phyloP scores from a whole-genome alignment of 2,888 invertebrate species.

The Drosophila yooni region DNA sequence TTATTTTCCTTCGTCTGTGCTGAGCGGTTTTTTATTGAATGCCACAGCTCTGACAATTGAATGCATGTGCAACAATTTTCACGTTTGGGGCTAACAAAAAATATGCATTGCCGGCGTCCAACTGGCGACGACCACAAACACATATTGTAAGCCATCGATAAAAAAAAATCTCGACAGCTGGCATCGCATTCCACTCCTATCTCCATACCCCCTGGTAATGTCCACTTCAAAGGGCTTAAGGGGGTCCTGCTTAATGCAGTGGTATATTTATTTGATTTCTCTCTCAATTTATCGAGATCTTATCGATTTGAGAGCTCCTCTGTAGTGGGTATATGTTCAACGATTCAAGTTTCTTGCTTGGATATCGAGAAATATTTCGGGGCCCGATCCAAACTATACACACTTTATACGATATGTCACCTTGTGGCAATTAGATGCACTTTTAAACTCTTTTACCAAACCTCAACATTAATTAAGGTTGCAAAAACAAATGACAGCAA shows the following conservation, averaged over 20 bases:
- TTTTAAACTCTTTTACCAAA: not conserved
- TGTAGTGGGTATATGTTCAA: not conserved
- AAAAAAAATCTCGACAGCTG: constrained; percentile 53
- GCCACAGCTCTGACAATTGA: constrained; percentile 26
- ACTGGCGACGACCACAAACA: constrained; percentile 70
- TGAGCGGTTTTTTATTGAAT: constrained; percentile 33
- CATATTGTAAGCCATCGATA: constrained; percentile 75
- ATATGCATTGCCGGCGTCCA: constrained; percentile 73
- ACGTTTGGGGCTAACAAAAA: constrained; percentile 54
- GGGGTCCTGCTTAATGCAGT: constrained; percentile 17
- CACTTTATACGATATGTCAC: not conserved
- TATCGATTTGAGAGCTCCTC: not conserved
- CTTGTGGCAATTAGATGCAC: not conserved
- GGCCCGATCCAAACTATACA: not conserved
- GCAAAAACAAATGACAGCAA: too few species aligned
- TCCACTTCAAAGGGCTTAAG: constrained; percentile 3
- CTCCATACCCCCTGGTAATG: not conserved
- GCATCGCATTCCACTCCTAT: constrained; percentile 40
- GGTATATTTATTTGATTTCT: constrained; percentile 12
- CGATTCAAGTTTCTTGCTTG: not conserved
- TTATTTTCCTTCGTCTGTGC: not conserved
- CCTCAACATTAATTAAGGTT: not conserved
- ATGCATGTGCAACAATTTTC: constrained; percentile 52
- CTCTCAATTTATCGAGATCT: not conserved
- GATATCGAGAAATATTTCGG: too few species aligned